These are phyloP conservation scores for Troilus luridus DNA, from an alignment of 2,888 invertebrate genomes.

Conservation along the genomic window DNA sequence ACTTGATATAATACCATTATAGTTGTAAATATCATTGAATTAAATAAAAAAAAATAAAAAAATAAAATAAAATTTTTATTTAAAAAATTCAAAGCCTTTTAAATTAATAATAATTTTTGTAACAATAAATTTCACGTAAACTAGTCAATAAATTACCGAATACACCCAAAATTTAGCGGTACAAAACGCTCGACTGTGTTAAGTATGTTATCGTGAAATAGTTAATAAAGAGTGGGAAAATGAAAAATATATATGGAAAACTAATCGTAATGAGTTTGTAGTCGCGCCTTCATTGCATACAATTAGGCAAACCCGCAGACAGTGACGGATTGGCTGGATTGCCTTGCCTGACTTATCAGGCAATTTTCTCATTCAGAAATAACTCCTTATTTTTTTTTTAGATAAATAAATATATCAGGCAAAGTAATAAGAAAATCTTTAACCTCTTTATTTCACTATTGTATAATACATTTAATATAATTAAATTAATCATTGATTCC, in stretches of 20 bases:
- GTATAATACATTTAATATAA: not conserved
- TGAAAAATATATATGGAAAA: not conserved
- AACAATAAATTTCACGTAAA: too few species aligned
- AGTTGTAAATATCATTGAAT: too few species aligned
- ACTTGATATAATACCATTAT: too few species aligned
- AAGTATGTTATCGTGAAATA: not conserved
- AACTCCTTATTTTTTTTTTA: not conserved
- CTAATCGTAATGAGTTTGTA: not conserved
- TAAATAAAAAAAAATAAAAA: too few species aligned
- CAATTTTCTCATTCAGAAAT: not conserved
- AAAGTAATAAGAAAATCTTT: not conserved
- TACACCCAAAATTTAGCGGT: too few species aligned
- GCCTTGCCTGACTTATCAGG: not conserved
- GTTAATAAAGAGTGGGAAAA: not conserved
- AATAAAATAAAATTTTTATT: too few species aligned
- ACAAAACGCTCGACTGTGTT: too few species aligned
- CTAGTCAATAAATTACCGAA: too few species aligned
- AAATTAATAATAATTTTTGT: too few species aligned
- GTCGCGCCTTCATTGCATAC: not conserved
- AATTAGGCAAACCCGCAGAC: not conserved
- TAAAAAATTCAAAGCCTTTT: too few species aligned
- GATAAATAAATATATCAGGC: too few species aligned
- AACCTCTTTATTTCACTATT: not conserved
- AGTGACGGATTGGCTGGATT: not conserved
- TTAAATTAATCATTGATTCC: not conserved